Evolutionary conservation across 2,888 invertebrate genomes (phyloP), one percentile per base, ranked within the genome.

Genomic region (Lordiphosa andalusiaca): DNA sequence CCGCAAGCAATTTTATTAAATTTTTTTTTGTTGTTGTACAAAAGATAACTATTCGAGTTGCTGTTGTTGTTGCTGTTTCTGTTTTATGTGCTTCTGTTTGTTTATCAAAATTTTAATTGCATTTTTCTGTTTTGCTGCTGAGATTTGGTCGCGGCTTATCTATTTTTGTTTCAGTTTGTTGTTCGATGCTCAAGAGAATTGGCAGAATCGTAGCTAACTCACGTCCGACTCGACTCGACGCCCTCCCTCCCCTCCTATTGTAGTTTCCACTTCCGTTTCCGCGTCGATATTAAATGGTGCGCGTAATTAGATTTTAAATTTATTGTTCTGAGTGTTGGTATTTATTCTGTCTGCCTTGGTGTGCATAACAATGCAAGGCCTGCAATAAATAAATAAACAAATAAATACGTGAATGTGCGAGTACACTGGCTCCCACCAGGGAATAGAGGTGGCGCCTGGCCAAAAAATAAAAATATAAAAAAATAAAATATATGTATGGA

Each of bases 261-360:
- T 7, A 30, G 30, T 30, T 30, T 6, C 62, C 62, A 52, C 41
- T 61, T 61, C 61, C 53, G 62, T 36, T 62, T 49, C 53, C 62
- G 56, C 61, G 70, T 61, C 84, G 69, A 76, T 80, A 81, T 81
- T 81, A 81, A 81, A 81, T 81, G 81, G 81, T 69, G 81, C 81
- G 81, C 81, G 84, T 81, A 81, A 81, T 81, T 81, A 81, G 81
- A 81, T 81, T 81, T 81, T 69, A 82, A 81, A 81, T 81, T 81
- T 81, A 81, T 81, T 81, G 75, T 71, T 48, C 59, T 67, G 52
- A 53, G 58, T 65, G 53, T 44, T 69, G 40, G 49, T 65, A 62
- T 68, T 81, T 67, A 53, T 82, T 72, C 65, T 77, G 64, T 69
- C 68, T 70, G 70, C 65, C 67, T 67, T 59, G 61, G 61, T 69